Conservation (phyloP, 2,113 vertebrate genomes). For the Odontophorus gujanensis region DNA sequence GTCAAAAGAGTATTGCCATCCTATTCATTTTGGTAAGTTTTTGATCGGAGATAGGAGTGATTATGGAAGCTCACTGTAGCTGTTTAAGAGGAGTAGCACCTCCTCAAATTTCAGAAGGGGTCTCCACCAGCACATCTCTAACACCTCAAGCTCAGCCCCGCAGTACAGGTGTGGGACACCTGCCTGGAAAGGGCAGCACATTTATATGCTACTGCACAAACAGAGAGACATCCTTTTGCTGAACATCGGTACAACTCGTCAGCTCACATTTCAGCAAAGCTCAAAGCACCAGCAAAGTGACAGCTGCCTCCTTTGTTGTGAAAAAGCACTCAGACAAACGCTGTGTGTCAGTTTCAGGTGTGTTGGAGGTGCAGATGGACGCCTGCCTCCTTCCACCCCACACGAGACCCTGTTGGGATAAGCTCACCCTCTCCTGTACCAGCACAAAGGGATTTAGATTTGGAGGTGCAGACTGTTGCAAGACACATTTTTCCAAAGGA, state of each 20-base stretch:
- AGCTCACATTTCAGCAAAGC: not conserved
- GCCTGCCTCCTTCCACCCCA: not conserved
- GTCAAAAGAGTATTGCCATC: not conserved
- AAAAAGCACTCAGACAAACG: not conserved
- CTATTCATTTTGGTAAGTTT: not conserved
- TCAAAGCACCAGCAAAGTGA: conserved; percentile 1
- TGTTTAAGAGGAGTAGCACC: not conserved
- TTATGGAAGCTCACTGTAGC: not conserved
- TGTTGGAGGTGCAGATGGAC: not conserved
- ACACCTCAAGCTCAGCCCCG: not conserved
- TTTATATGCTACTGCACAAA: not conserved
- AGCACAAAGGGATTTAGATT: not conserved
- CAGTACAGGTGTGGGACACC: not conserved
- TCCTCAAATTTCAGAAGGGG: not conserved
- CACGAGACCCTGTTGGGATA: not conserved
- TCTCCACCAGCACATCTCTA: not conserved
- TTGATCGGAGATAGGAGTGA: not conserved
- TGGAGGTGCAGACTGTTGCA: not conserved
- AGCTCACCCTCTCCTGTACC: not conserved
- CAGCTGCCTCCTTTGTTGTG: not conserved
- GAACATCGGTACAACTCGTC: not conserved
- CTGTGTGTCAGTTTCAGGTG: not conserved
- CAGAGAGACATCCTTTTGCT: not conserved
- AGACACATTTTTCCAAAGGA: not conserved
- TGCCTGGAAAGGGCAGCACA: not conserved